Conservation (phyloP, 2,797 vertebrate genomes). For the Anas acuta region DNA sequence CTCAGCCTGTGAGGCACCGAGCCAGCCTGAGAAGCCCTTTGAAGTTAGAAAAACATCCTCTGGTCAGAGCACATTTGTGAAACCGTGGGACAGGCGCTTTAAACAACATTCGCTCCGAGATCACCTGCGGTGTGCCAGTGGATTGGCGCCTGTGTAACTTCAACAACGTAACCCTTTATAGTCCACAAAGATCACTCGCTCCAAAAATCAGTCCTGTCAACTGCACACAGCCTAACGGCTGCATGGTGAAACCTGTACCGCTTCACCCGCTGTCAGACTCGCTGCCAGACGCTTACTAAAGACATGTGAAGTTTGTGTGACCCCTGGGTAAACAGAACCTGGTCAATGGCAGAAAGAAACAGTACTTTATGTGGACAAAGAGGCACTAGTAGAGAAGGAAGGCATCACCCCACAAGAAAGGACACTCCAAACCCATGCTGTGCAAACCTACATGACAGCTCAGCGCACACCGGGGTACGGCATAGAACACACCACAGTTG, state of each 20-base stretch:
- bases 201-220: neutral
- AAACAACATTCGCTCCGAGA: slow-evolving; percentile 70
- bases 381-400: neutral
- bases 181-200: neutral
- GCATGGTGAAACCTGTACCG: accelerated
- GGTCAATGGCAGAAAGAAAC: neutral
- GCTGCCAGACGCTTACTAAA: neutral
- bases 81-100: slow-evolving; percentile 70
- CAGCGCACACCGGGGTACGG: accelerated
- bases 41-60: slow-evolving; percentile 76
- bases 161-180: slow-evolving; percentile 2
- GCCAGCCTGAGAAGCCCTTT: slow-evolving; percentile 53
- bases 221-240: neutral
- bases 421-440: neutral
- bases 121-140: slow-evolving; percentile 59
- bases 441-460: too few species aligned
- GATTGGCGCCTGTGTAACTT: slow-evolving; percentile 47
- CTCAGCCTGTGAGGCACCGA: slow-evolving; percentile 57
- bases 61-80: slow-evolving; percentile 60
- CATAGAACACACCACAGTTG: neutral
- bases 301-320: accelerated
- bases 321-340: neutral
- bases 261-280: neutral
- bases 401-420: neutral
- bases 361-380: neutral